Evolutionary conservation across 64 coral and sea anemone species (phyloP).

Genomic region (Catalaphyllia jardinei): DNA sequence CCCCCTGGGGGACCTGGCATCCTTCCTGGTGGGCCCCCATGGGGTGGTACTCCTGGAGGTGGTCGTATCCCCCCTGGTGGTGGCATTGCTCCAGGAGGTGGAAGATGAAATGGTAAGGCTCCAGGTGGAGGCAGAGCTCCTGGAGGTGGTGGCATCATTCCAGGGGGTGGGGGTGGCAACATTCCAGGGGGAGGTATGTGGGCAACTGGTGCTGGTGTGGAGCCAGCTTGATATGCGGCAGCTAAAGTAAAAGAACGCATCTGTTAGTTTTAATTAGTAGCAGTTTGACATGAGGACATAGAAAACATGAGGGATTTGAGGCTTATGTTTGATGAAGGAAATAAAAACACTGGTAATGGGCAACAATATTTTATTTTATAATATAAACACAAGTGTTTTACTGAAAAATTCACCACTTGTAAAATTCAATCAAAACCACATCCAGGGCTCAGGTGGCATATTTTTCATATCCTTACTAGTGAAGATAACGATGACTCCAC

Average conservation of each 20-base stretch:
- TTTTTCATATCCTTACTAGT: too few relatives aligned
- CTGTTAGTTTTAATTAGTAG: background rate
- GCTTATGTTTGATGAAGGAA: too few relatives aligned
- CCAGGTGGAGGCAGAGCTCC: constrained; percentile 83
- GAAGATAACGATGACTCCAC: too few relatives aligned
- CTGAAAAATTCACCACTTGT: too few relatives aligned
- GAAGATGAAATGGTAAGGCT: constrained; percentile 77
- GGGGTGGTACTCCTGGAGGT: constrained; percentile 54
- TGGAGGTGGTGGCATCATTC: constrained; percentile 88
- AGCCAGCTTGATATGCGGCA: constrained; percentile 80
- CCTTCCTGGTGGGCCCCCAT: constrained; percentile 36
- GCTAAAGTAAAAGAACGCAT: constrained; percentile 30
- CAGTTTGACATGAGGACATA: background rate
- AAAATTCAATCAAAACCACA: too few relatives aligned
- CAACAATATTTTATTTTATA: too few relatives aligned
- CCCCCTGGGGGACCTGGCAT: constrained; percentile 36
- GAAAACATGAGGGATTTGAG: background rate
- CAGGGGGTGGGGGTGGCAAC: constrained; percentile 83
- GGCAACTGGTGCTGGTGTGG: constrained; percentile 33
- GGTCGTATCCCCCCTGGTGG: constrained; percentile 63
- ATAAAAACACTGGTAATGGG: too few relatives aligned
- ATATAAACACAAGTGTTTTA: too few relatives aligned
- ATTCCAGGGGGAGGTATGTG: constrained; percentile 72
- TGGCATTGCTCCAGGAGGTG: constrained; percentile 87
- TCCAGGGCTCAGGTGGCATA: too few relatives aligned